Evolutionary conservation across 2,797 vertebrate species (phyloP).

Genomic region (Acrocephalus scirpaceus): DNA sequence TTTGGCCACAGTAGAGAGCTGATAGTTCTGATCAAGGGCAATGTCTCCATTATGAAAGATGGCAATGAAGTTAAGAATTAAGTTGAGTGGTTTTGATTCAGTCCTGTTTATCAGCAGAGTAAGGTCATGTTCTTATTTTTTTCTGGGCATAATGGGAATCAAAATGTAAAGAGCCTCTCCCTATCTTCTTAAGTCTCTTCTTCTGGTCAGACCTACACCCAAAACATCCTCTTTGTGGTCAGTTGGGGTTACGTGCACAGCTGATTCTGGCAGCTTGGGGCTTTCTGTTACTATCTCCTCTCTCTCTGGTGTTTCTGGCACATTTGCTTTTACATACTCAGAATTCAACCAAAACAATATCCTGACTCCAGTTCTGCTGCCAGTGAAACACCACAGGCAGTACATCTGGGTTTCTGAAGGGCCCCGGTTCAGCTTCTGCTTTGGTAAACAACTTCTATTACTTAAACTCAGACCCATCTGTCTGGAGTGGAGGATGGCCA

Average conservation of each 20-base stretch:
- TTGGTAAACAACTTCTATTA: not conserved
- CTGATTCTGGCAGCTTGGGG: not conserved
- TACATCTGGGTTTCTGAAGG: not conserved
- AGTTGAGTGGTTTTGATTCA: not conserved
- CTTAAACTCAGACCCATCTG: not conserved
- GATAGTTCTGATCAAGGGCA: not conserved
- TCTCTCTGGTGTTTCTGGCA: not conserved
- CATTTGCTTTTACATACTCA: not conserved
- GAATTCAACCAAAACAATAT: not conserved
- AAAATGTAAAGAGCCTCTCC: not conserved
- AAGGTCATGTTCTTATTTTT: not conserved
- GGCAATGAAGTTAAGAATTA: not conserved
- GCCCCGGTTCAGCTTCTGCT: not conserved
- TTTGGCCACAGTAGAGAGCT: not conserved
- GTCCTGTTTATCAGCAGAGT: not conserved
- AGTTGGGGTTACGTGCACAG: not conserved
- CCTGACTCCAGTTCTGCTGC: not conserved
- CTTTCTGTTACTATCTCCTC: not conserved
- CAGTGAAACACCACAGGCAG: not conserved
- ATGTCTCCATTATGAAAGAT: not conserved
- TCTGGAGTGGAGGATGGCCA: not conserved
- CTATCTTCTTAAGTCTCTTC: not conserved
- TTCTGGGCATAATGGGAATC: not conserved
- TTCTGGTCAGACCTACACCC: not conserved
- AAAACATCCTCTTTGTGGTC: not conserved